Evolutionary conservation across 2,888 invertebrate species (phyloP).

Genomic region (Microdon myrmicae): DNA sequence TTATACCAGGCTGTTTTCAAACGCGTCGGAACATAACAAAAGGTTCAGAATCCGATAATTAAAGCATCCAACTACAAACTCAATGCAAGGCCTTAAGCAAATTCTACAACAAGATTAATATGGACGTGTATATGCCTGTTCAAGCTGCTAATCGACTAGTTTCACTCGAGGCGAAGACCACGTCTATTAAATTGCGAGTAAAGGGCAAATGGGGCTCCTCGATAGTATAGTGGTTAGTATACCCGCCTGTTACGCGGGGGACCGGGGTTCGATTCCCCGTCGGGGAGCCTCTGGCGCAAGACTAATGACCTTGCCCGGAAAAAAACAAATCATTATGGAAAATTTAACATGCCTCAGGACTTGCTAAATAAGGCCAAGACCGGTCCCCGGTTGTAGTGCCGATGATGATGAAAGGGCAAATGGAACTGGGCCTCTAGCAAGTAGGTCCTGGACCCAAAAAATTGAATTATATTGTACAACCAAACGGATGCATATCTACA

Average conservation of each 20-base stretch:
- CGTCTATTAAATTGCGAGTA: slow-evolving; percentile 76
- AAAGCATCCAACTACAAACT: slow-evolving; percentile 80
- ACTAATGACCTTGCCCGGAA: too few species aligned
- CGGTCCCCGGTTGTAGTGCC: too few species aligned
- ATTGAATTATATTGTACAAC: slow-evolving; percentile 94
- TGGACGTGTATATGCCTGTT: slow-evolving; percentile 71
- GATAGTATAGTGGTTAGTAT: too few species aligned
- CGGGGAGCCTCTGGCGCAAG: too few species aligned
- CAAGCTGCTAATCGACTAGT: slow-evolving; percentile 79
- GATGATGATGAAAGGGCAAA: too few species aligned
- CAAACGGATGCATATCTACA: slow-evolving; percentile 98
- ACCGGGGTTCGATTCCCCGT: too few species aligned
- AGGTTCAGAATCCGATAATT: slow-evolving; percentile 70
- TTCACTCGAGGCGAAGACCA: slow-evolving; percentile 74
- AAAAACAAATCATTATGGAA: too few species aligned
- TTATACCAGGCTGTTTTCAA: slow-evolving; percentile 31
- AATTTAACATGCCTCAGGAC: too few species aligned
- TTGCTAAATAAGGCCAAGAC: too few species aligned
- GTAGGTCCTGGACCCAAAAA: slow-evolving; percentile 96
- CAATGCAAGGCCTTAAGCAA: slow-evolving; percentile 80
- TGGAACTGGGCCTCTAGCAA: slow-evolving; percentile 95
- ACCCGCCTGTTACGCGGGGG: too few species aligned
- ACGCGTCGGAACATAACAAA: slow-evolving; percentile 62
- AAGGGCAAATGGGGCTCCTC: too few species aligned
- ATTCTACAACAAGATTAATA: slow-evolving; percentile 83